A percentile compares a stretch with the other conserved stretches of the same genome.
These are phyloP conservation scores for Drosophila rufa DNA, from an alignment of 1,140 invertebrate species.

Conservation along the genomic window DNA sequence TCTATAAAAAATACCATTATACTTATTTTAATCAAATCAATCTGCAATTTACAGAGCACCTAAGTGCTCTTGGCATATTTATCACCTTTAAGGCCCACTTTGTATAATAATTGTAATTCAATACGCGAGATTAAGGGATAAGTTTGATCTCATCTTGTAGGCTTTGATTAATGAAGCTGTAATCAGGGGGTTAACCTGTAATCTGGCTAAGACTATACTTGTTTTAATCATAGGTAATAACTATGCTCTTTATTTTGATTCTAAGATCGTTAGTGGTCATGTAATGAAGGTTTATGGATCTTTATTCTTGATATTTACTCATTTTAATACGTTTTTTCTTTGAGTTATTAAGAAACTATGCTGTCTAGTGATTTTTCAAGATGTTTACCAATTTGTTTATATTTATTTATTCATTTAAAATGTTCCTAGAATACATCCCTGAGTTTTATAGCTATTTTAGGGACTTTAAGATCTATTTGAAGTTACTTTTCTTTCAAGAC, in stretches of 20 bases:
- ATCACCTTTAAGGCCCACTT: conserved; percentile 7
- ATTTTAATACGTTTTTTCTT: too few species aligned
- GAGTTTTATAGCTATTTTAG: too few species aligned
- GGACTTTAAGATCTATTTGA: too few species aligned
- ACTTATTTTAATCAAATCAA: conserved; percentile 1
- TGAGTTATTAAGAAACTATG: too few species aligned
- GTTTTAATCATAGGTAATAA: background rate
- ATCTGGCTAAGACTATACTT: background rate
- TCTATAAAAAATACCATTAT: background rate
- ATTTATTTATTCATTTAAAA: too few species aligned
- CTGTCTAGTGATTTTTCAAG: background rate
- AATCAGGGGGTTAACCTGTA: background rate
- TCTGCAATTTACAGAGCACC: background rate
- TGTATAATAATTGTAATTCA: background rate
- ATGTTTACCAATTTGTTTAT: background rate
- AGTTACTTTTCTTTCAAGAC: too few species aligned
- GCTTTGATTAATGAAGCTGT: background rate
- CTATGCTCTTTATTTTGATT: background rate
- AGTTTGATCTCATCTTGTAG: background rate
- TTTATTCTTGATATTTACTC: too few species aligned
- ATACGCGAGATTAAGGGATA: background rate
- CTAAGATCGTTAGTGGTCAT: background rate
- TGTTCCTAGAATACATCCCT: too few species aligned
- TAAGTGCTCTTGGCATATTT: background rate
- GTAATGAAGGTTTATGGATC: background rate